Evolutionary conservation across 2,113 vertebrate species (phyloP).

Genomic region (Echinops telfairi): DNA sequence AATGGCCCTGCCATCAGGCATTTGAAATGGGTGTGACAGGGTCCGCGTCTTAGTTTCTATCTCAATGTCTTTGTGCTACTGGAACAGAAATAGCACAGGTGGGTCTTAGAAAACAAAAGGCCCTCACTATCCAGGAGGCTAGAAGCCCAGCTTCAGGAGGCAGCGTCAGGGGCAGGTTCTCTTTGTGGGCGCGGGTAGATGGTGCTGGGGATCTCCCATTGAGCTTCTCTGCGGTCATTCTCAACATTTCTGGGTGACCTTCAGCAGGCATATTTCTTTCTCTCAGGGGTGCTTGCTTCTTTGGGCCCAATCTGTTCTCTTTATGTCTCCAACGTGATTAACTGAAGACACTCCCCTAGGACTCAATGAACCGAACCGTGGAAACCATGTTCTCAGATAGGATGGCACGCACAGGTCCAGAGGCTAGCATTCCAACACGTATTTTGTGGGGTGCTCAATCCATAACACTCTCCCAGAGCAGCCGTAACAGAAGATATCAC

Average conservation of each 20-base stretch:
- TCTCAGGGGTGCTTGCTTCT: background rate
- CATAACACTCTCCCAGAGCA: background rate
- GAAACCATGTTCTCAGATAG: background rate
- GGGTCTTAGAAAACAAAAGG: background rate
- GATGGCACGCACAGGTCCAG: background rate
- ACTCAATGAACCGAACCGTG: no score
- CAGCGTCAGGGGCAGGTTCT: no score
- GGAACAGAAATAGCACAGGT: background rate
- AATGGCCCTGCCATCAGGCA: background rate
- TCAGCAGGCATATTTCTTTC: background rate
- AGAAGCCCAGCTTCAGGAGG: no score
- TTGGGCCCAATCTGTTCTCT: background rate
- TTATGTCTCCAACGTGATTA: background rate
- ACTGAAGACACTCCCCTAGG: background rate
- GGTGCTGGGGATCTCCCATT: background rate
- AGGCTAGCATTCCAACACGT: background rate
- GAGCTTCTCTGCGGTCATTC: background rate
- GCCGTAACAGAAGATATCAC: background rate
- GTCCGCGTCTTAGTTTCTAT: background rate
- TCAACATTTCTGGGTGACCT: background rate
- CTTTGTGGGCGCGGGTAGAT: no score
- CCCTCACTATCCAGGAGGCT: no score
- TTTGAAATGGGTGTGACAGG: background rate
- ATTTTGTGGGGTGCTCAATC: background rate
- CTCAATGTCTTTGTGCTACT: background rate